Conservation (phyloP, 2,797 vertebrate genomes). For the Acanthiza pusilla region DNA sequence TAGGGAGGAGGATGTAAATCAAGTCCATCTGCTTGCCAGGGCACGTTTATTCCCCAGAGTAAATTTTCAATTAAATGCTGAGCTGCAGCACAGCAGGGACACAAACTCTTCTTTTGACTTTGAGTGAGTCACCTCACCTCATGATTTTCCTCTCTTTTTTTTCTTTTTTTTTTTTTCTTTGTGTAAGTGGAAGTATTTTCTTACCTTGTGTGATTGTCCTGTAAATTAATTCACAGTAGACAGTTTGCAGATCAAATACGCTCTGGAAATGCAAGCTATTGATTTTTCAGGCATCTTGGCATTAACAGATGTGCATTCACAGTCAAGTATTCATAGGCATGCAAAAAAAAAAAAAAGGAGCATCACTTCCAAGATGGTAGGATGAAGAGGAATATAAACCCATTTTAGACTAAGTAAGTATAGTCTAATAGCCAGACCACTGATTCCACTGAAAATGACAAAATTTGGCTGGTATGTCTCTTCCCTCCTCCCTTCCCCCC, state of each 20-base stretch:
- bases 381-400: background rate
- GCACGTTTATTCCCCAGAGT: background rate
- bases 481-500: background rate
- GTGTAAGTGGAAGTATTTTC: background rate
- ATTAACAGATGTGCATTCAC: background rate
- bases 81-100: background rate
- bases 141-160: background rate
- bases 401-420: background rate
- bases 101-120: background rate
- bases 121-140: background rate
- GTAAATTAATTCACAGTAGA: background rate
- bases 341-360: background rate
- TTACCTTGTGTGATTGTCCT: background rate
- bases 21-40: background rate
- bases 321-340: background rate
- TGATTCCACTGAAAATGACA: background rate
- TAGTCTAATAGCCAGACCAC: background rate
- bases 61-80: background rate
- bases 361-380: background rate
- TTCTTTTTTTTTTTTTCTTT: background rate
- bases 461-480: background rate
- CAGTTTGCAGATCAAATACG: background rate
- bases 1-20: background rate
- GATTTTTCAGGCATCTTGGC: background rate
- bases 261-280: background rate